Evolutionary conservation across 2,113 vertebrate species (phyloP).

Genomic region (Phrynosoma blainvillii): DNA sequence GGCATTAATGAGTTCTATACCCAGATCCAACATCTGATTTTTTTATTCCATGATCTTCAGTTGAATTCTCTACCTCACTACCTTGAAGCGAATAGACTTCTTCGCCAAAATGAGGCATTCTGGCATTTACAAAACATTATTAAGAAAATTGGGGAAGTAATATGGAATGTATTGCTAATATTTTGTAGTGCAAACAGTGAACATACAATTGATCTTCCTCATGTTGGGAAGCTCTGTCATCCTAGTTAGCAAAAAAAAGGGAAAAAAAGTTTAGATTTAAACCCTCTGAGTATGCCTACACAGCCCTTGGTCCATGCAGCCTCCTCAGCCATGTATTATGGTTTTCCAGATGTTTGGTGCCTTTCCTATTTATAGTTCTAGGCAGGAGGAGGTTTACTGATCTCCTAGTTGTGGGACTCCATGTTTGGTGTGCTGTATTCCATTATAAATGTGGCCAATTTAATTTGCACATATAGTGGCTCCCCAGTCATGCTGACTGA

Average conservation of each 20-base stretch:
- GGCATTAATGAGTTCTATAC: constrained; percentile 54
- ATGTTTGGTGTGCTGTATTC: not conserved
- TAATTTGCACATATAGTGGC: not conserved
- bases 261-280: not conserved
- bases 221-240: not conserved
- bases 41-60: constrained; percentile 59
- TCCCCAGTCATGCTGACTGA: not conserved
- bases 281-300: not conserved
- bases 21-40: constrained; percentile 63
- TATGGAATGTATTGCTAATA: not conserved
- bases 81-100: not conserved
- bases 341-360: not conserved
- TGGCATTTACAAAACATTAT: constrained; percentile 18
- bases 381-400: not conserved
- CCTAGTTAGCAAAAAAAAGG: not conserved
- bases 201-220: not conserved
- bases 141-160: constrained; percentile 39
- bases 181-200: constrained; percentile 23
- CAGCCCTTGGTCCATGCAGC: not conserved
- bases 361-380: not conserved
- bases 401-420: not conserved
- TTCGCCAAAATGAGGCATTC: not conserved
- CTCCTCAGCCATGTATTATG: not conserved
- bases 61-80: constrained; percentile 56
- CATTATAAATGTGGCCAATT: not conserved